Evolutionary conservation across 1,140 invertebrate species (phyloP).

Genomic region (Procambarus virginalis): DNA sequence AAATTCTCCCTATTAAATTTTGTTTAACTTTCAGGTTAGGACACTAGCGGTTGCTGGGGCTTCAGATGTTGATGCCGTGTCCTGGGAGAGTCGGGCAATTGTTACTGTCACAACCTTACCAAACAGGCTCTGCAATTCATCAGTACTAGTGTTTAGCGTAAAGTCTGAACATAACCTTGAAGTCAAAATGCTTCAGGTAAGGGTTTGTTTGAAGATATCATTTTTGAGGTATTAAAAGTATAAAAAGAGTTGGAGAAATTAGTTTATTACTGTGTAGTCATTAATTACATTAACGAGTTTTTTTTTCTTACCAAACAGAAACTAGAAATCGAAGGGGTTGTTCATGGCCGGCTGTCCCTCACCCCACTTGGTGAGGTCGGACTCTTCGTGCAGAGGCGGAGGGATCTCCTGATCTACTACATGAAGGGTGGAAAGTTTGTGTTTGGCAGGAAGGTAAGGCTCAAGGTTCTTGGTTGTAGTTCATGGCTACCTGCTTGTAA

Average conservation of each 20-base stretch:
- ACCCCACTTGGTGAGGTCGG: background rate
- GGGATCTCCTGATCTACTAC: background rate
- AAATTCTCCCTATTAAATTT: no score
- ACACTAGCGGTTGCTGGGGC: background rate
- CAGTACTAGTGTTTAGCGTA: background rate
- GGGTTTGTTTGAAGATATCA: no score
- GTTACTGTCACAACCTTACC: background rate
- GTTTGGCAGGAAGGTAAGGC: constrained; percentile 16
- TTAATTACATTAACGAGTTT: no score
- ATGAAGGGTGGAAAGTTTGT: background rate
- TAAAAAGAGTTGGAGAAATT: no score
- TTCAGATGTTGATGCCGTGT: background rate
- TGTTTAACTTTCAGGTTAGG: background rate
- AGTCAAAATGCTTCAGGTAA: background rate
- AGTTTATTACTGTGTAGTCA: no score
- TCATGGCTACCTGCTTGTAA: no score
- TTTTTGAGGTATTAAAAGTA: no score
- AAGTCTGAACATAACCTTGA: background rate
- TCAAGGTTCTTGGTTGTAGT: no score
- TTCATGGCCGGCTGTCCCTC: background rate
- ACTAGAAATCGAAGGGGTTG: constrained; percentile 1
- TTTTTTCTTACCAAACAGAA: background rate
- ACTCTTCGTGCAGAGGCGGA: constrained; percentile 17
- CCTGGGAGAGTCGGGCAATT: background rate
- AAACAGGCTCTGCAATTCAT: background rate